phyloP scores from a whole-genome alignment of 2,888 invertebrate genomes.

The Seira ritae region DNA sequence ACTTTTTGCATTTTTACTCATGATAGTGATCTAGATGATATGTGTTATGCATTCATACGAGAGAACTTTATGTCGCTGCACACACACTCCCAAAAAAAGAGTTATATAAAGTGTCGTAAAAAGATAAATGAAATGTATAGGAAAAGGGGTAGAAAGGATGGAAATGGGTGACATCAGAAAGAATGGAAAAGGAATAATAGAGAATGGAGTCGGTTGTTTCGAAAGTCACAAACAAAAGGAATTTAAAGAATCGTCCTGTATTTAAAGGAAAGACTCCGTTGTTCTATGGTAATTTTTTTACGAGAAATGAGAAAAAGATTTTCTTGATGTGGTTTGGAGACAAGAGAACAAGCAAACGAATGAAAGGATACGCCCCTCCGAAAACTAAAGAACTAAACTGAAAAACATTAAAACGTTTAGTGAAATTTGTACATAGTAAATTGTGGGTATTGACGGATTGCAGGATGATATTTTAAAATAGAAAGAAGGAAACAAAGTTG shows the following conservation, averaged over 20 bases:
- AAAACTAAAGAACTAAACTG: background rate
- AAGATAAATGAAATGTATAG: slow-evolving; percentile 37
- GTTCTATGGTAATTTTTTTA: background rate
- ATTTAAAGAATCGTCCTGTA: slow-evolving; percentile 24
- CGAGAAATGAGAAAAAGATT: slow-evolving; percentile 1
- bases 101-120: slow-evolving; percentile 29
- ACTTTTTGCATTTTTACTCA: slow-evolving; percentile 66
- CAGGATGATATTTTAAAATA: background rate
- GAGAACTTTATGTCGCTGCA: slow-evolving; percentile 18
- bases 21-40: slow-evolving; percentile 34
- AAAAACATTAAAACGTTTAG: slow-evolving; percentile 9
- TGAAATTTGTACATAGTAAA: background rate
- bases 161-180: slow-evolving; percentile 28
- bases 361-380: background rate
- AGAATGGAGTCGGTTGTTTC: slow-evolving; percentile 16
- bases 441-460: slow-evolving; percentile 11
- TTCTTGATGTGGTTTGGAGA: slow-evolving; percentile 11
- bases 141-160: slow-evolving; percentile 15
- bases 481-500: background rate
- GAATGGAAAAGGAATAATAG: slow-evolving; percentile 36
- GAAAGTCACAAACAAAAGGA: slow-evolving; percentile 38
- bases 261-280: background rate
- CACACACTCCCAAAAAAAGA: slow-evolving; percentile 5
- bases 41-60: slow-evolving; percentile 24
- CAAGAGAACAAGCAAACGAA: background rate